Base-by-base conservation (phyloP, 2,113 vertebrate genomes). In the Elaphurus davidianus region DNA sequence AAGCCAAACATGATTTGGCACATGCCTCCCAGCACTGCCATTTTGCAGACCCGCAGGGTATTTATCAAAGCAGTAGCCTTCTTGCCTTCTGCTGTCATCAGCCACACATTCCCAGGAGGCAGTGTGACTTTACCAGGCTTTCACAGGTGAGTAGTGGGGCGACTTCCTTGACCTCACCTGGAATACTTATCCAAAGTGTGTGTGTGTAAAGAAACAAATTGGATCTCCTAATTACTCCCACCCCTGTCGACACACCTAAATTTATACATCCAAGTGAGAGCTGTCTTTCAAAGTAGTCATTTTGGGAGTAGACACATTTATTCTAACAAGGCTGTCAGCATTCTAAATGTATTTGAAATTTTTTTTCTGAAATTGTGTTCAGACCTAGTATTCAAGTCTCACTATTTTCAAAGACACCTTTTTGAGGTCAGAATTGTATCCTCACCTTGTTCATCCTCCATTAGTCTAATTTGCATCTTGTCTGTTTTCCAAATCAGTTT, bases 1-100 rank as follows among this genome's bases (percentile, higher is more conserved):
- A 99, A 98, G 98, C 98, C 98, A 98, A 98, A 98, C 98, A 98
- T 98, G 97, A 98, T 98, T 99, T 98, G 98, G 98, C 98, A 97
- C 0, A 0, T 98, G 97, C 92, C 94, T 98, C 97, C 93, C 71
- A 98, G 96, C 93, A 76, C 62, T 99, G 95, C 98, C 97, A 98
- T 98, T 98, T 98, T 98, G 95, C 91, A 96, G 91, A 92, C 95
- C 97, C 94, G 86, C 33, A 84, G 82, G 96, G 97, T 94, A 85
- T 98, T 98, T 98, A 98, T 98, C 97, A 98, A 98, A 98, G 87
- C 33, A 10, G 62, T 33, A 96, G 88, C 50, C 82, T 88, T 78
- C 91, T 96, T 98, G 97, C 97, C 91, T 87, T 97, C 98, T 92
- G 98, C 59, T 97, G 78, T 95, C 96, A 96, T 97, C 71, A 54